Percentiles rank a stretch among this genome's conserved stretches.
These are phyloP conservation scores for Drosophila albomicans DNA, from an alignment of 1,140 invertebrate species.

Conservation along the genomic window DNA sequence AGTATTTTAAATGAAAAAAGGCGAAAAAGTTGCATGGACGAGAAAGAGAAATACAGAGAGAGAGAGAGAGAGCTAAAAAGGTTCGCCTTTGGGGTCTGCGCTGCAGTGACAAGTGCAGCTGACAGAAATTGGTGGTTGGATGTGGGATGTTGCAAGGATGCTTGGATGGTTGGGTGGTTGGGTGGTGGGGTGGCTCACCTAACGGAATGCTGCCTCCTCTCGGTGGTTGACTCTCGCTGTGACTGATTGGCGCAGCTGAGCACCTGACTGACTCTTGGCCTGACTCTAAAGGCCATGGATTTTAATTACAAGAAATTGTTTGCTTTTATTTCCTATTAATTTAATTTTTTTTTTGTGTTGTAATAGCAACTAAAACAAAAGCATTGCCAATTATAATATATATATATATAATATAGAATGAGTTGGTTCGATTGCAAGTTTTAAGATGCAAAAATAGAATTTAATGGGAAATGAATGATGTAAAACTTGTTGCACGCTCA, in stretches of 20 bases:
- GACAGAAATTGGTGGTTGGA: constrained; percentile 28
- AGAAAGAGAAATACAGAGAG: too few relatives aligned
- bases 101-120: constrained; percentile 74
- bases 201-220: constrained; percentile 35
- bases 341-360: not conserved
- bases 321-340: constrained; percentile 60
- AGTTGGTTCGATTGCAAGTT: not conserved
- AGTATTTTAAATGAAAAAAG: not conserved
- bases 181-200: constrained; percentile 11
- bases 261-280: constrained; percentile 73
- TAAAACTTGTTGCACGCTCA: not conserved
- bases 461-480: too few relatives aligned
- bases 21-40: constrained; percentile 7
- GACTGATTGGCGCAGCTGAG: constrained; percentile 80
- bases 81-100: constrained; percentile 57
- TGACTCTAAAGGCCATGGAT: constrained; percentile 77
- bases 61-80: not conserved
- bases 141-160: not conserved
- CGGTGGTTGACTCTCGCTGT: constrained; percentile 77
- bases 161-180: constrained; percentile 9
- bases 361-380: constrained; percentile 22
- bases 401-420: not conserved
- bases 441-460: too few relatives aligned
- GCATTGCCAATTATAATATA: not conserved
- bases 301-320: constrained; percentile 83